Percentiles rank a stretch among this genome's conserved stretches.
These are phyloP conservation scores for Micronisus gabar DNA, from an alignment of 2,113 vertebrate genomes.

Conservation along the genomic window DNA sequence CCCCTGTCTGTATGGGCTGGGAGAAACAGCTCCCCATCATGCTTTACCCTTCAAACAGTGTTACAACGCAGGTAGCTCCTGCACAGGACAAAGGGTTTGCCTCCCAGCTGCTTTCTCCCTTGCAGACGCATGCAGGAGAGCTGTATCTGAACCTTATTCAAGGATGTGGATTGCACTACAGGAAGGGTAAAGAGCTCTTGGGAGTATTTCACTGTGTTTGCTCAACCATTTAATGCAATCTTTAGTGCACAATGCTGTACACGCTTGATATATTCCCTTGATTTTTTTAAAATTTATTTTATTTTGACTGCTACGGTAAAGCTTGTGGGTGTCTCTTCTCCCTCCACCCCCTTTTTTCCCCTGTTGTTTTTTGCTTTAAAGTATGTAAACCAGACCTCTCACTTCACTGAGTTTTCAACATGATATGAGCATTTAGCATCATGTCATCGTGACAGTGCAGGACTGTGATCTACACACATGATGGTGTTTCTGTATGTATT, in stretches of 20 bases:
- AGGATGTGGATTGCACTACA: not conserved
- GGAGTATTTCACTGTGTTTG: not conserved
- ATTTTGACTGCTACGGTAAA: not conserved
- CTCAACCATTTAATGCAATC: not conserved
- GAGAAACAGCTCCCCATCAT: not conserved
- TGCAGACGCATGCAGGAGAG: not conserved
- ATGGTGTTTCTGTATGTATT: not conserved
- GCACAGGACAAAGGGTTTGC: not conserved
- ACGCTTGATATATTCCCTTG: not conserved
- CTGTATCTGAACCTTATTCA: not conserved
- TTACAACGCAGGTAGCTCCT: fast-evolving
- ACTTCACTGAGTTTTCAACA: not conserved
- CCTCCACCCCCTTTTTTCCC: fast-evolving
- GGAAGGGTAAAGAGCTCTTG: not conserved
- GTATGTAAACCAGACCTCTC: not conserved
- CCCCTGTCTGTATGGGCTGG: not conserved
- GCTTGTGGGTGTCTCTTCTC: not conserved
- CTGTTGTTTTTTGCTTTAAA: not conserved
- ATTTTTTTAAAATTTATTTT: not conserved
- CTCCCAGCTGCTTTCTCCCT: not conserved
- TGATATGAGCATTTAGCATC: not conserved
- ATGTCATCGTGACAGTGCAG: not conserved
- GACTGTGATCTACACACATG: not conserved
- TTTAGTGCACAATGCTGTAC: not conserved
- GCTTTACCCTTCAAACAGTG: no score